Conservation (phyloP, 2,113 vertebrate species). For the Himantopus leucocephalus region DNA sequence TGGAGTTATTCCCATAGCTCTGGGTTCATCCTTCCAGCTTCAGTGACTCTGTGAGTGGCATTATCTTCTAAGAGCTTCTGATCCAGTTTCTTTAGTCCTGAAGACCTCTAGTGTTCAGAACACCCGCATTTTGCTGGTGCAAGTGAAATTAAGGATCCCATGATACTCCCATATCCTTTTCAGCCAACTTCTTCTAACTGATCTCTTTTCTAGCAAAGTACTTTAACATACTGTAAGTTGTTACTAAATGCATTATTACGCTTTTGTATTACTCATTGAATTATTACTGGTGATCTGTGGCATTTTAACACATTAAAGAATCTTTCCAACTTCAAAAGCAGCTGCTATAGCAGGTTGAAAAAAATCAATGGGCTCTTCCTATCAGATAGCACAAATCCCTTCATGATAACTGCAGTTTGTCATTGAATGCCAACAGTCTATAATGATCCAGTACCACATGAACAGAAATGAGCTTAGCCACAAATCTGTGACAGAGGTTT, state of each 20-base stretch:
- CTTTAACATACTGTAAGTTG: background rate
- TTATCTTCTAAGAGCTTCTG: background rate
- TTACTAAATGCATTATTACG: background rate
- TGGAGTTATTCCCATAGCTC: background rate
- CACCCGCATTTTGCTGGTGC: background rate
- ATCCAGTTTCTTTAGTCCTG: background rate
- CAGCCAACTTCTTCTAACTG: background rate
- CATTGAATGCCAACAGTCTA: background rate
- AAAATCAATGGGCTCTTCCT: background rate
- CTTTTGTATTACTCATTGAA: background rate
- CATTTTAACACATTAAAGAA: background rate
- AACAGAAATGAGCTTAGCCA: background rate
- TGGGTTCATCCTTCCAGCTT: background rate
- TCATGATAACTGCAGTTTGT: background rate
- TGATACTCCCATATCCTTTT: background rate
- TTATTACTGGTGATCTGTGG: background rate
- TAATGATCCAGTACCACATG: background rate
- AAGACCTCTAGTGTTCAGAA: background rate
- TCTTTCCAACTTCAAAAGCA: background rate
- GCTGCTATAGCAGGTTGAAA: background rate
- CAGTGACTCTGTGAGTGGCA: background rate
- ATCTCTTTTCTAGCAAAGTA: background rate
- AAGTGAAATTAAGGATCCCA: background rate
- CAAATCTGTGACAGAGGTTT: background rate
- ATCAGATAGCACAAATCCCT: slow-evolving; percentile 7